A percentile compares a stretch with the other conserved stretches of the same genome.
Evolutionary conservation across 2,113 vertebrate species (phyloP).

Genomic region (Atherinomorus stipes): DNA sequence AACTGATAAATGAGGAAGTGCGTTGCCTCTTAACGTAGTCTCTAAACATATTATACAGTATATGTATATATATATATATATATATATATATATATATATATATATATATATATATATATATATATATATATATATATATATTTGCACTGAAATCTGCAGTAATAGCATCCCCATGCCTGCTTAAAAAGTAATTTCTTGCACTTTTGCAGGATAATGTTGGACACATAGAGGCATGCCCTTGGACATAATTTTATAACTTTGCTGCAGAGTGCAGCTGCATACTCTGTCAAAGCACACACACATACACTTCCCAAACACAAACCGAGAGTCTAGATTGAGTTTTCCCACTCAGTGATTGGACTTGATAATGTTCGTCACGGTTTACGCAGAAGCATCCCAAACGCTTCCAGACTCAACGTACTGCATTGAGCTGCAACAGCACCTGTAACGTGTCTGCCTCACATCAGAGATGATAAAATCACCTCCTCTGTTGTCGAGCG

Average conservation of each 20-base stretch:
- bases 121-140: too few species aligned
- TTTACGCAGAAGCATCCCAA: constrained; percentile 51
- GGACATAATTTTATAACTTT: constrained; percentile 44
- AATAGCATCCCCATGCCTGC: constrained; percentile 31
- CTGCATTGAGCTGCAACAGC: constrained; percentile 51
- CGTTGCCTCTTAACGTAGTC: constrained; percentile 52
- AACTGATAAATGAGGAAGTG: constrained; percentile 39
- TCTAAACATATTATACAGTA: too few species aligned
- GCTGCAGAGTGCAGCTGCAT: constrained; percentile 41
- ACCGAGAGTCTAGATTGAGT: constrained; percentile 48
- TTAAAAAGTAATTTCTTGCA: constrained; percentile 53
- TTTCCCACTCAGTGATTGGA: constrained; percentile 62
- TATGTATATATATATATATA: too few species aligned
- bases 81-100: too few species aligned
- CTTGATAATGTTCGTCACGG: constrained; percentile 61
- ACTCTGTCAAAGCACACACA: constrained; percentile 11
- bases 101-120: too few species aligned
- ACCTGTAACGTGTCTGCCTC: constrained; percentile 46
- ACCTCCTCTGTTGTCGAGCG: neutral
- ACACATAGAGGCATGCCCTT: constrained; percentile 38
- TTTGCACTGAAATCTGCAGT: constrained; percentile 29
- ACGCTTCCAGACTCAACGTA: constrained; percentile 33
- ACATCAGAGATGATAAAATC: constrained; percentile 7
- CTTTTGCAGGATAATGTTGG: constrained; percentile 30
- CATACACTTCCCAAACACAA: constrained; percentile 1